These are phyloP conservation scores for Aromia moschata DNA, from an alignment of 2,888 invertebrate genomes.

Conservation along the genomic window DNA sequence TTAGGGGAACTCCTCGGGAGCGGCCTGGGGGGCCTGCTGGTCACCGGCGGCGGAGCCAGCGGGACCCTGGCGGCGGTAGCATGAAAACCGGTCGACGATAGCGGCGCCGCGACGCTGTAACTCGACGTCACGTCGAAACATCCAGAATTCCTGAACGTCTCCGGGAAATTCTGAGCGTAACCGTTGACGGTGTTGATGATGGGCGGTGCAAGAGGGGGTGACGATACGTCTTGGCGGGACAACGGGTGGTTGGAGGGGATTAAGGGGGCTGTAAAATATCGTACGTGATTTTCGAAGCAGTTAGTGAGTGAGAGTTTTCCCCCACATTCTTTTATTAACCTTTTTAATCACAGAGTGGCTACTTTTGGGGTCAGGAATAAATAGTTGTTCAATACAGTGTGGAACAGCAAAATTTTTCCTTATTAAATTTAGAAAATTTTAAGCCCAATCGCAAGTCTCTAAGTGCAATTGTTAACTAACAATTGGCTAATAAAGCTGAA, in stretches of 20 bases:
- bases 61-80: conserved; percentile 34
- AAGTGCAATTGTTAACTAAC: too few relatives aligned
- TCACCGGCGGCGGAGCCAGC: conserved; percentile 32
- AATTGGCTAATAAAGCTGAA: too few relatives aligned
- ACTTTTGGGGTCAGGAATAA: too few relatives aligned
- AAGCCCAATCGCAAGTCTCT: too few relatives aligned
- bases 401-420: too few relatives aligned
- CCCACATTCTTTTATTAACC: too few relatives aligned
- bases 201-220: conserved; percentile 1
- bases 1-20: conserved; percentile 39
- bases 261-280: conserved; percentile 26
- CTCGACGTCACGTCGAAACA: conserved; percentile 45
- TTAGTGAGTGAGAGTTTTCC: too few relatives aligned
- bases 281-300: too few relatives aligned
- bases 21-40: conserved; percentile 38
- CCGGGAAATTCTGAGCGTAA: conserved; percentile 21
- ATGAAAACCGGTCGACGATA: conserved; percentile 42
- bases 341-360: too few relatives aligned
- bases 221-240: conserved; percentile 3
- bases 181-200: conserved; percentile 1
- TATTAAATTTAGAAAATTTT: too few relatives aligned
- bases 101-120: conserved; percentile 42
- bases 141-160: conserved; percentile 40
- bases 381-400: too few relatives aligned
- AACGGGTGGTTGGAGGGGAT: conserved; percentile 11